Evolutionary conservation across 2,113 vertebrate species (phyloP), one percentile per base, ranked within the genome.

Genomic region (Osmerus eperlanus): DNA sequence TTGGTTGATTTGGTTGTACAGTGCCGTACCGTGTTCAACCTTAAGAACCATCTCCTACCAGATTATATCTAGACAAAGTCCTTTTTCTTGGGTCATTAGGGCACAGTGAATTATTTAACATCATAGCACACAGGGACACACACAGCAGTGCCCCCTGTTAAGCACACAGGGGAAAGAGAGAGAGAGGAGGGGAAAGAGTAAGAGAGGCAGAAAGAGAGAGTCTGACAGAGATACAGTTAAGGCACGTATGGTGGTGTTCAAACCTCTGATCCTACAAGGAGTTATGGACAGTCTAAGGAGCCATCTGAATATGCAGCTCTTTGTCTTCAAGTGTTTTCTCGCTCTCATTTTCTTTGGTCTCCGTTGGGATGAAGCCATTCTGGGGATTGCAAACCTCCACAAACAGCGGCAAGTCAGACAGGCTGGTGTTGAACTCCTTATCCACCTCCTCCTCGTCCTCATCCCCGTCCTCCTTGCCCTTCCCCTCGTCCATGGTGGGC

Each of bases 371-470:
- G 61, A 90, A 83, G 13, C 92, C 94, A 3, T 97, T 95, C 77
- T 94, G 92, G 61, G 91, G 69, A 54, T 91, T 91, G 0, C 92
- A 93, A 19, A 89, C 90, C 80, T 95, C 94, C 14, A 91, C 88
- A 62, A 91, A 95, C 47, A 93, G 89, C 0, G 95, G 93, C 68
- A 97, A 89, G 65, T 92, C 85, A 36, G 94, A 90, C 3, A 95
- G 91, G 86, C 94, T 96, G 36, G 92, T 93, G 84, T 94, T 95
- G 70, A 92, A 95, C 80, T 92, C 92, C 76, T 96, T 97, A 72
- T 94, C 92, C 0, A 94, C 94, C 4, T 91, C 94, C 74, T 93
- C 77, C 21, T 75, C 21, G 19, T 92, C 94, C 47, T 94, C 92
- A 8, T 92, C 93, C 78, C 91, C 94, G 58, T 93, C 93, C 0